These are phyloP conservation scores for Eupithecia subfuscata DNA, from an alignment of 2,888 invertebrate genomes.

Conservation along the genomic window DNA sequence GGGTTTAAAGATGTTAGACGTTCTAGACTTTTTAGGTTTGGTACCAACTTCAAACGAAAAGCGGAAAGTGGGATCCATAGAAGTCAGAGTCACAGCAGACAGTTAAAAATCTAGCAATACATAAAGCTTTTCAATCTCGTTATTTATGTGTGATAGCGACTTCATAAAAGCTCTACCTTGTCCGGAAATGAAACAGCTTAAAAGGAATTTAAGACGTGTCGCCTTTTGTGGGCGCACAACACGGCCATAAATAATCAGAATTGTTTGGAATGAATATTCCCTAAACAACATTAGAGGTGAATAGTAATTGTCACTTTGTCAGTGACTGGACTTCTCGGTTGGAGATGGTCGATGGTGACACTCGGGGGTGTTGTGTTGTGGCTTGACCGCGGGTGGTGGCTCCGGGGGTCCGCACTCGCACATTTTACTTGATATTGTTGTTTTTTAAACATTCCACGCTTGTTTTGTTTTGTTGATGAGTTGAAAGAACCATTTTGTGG, in stretches of 20 bases:
- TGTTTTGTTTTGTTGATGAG: slow-evolving; percentile 1
- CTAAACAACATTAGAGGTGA: slow-evolving; percentile 81
- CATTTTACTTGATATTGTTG: slow-evolving; percentile 51
- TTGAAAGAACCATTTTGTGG: slow-evolving; percentile 1
- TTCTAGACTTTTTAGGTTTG: background rate
- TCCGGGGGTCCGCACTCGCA: slow-evolving; percentile 58
- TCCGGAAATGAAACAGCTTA: slow-evolving; percentile 79
- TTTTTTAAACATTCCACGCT: slow-evolving; percentile 25
- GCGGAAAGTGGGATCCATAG: background rate
- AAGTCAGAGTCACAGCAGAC: background rate
- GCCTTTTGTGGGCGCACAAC: slow-evolving; percentile 71
- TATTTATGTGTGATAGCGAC: slow-evolving; percentile 34
- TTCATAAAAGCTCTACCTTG: slow-evolving; percentile 35
- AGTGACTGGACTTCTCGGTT: slow-evolving; percentile 62
- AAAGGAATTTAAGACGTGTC: slow-evolving; percentile 64
- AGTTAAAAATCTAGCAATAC: slow-evolving; percentile 6
- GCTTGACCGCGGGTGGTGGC: slow-evolving; percentile 59
- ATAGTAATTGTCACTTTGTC: slow-evolving; percentile 81
- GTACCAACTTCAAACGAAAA: background rate
- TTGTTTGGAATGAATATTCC: slow-evolving; percentile 75
- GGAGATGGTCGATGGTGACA: slow-evolving; percentile 54
- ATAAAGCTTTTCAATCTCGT: slow-evolving; percentile 21
- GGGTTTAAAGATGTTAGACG: background rate
- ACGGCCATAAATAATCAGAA: slow-evolving; percentile 75
- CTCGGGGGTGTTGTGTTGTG: slow-evolving; percentile 58